These are phyloP conservation scores for Brienomyrus longianalis DNA, from an alignment of 2,113 vertebrate genomes.

Conservation along the genomic window DNA sequence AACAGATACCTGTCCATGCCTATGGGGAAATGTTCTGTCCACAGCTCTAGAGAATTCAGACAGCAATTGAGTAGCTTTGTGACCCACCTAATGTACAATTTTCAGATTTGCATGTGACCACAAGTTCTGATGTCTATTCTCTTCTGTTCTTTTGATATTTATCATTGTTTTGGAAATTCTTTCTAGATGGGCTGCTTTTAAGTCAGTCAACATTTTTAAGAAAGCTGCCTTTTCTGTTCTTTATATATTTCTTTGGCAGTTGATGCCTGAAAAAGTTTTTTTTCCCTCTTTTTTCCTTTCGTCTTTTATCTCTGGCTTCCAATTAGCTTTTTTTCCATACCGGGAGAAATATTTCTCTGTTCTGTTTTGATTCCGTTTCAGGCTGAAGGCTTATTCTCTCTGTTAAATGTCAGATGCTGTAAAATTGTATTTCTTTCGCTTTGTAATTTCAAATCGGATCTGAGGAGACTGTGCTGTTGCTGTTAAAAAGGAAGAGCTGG, in stretches of 20 bases:
- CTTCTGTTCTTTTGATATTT: background rate
- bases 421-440: background rate
- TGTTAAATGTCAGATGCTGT: background rate
- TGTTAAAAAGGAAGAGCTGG: background rate
- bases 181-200: background rate
- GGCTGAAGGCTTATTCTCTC: slow-evolving; percentile 4
- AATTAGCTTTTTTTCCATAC: slow-evolving; percentile 4
- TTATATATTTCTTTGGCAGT: background rate
- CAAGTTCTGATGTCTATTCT: background rate
- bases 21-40: background rate
- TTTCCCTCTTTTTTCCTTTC: background rate
- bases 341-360: background rate
- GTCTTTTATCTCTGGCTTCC: background rate
- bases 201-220: slow-evolving; percentile 6
- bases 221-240: background rate
- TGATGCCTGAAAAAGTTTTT: background rate
- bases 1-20: background rate
- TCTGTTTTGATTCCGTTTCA: background rate
- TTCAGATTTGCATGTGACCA: background rate
- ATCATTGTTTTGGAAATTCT: background rate
- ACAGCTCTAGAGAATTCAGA: background rate
- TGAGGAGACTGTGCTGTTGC: background rate
- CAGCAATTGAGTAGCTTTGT: background rate
- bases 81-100: background rate
- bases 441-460: background rate